These are phyloP conservation scores for Gyrodactylus bullatarudis DNA, from an alignment of 1,140 invertebrate species.

Conservation along the genomic window DNA sequence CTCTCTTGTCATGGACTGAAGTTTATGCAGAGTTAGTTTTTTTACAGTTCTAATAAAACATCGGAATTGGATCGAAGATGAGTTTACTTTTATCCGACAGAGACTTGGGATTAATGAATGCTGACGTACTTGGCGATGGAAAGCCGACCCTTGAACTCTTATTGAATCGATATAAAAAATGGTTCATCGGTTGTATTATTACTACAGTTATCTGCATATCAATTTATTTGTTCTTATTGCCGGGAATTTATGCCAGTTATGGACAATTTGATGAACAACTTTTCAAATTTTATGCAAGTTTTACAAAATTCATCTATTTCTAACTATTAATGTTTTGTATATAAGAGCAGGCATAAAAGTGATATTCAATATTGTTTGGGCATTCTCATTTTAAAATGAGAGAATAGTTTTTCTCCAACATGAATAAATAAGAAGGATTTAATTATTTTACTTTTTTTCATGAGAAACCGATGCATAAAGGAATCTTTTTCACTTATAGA, in stretches of 20 bases:
- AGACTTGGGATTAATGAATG: neutral
- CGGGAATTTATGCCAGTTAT: neutral
- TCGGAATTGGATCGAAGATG: neutral
- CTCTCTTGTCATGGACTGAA: conserved; percentile 20
- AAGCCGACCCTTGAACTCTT: neutral
- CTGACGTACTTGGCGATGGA: neutral
- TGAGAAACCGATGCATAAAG: no score
- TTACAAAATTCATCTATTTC: no score
- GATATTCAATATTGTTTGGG: no score
- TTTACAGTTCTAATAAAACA: neutral
- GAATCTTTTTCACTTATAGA: no score
- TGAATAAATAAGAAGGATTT: no score
- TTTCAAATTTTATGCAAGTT: neutral
- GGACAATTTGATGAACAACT: neutral
- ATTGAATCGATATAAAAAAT: neutral
- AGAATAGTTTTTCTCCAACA: no score
- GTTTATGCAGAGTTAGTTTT: conserved; percentile 15
- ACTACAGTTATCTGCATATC: neutral
- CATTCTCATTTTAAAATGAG: no score
- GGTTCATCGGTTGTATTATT: neutral
- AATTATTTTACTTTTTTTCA: no score
- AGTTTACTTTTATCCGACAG: neutral
- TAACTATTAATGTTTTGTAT: no score
- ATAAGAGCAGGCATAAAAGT: no score
- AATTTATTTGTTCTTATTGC: neutral